These are phyloP conservation scores for Lymantria monacha DNA, from an alignment of 2,888 invertebrate species.

Conservation along the genomic window DNA sequence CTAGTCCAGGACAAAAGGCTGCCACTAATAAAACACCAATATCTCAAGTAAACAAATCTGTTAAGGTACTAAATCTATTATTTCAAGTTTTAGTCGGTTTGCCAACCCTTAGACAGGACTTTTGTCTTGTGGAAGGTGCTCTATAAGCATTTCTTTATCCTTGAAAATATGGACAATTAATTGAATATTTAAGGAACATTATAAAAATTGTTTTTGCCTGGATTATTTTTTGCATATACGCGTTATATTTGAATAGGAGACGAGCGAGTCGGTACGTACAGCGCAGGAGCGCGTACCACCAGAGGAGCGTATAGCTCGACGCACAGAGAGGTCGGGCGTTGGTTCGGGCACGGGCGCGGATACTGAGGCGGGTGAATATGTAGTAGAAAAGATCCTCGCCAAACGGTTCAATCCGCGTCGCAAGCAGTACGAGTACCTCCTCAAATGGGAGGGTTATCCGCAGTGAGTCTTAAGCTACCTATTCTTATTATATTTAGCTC, in stretches of 20 bases:
- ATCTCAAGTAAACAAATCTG: constrained; percentile 38
- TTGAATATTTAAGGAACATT: too few relatives aligned
- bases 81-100: too few relatives aligned
- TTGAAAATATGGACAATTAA: too few relatives aligned
- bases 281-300: constrained; percentile 76
- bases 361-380: constrained; percentile 84
- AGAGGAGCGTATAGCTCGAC: constrained; percentile 74
- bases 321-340: constrained; percentile 63
- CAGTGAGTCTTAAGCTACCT: constrained; percentile 77
- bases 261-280: constrained; percentile 65
- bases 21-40: constrained; percentile 45
- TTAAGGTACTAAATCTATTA: constrained; percentile 38
- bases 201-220: too few relatives aligned
- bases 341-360: constrained; percentile 22
- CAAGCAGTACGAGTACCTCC: constrained; percentile 90
- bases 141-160: too few relatives aligned
- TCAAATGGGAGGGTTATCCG: constrained; percentile 92
- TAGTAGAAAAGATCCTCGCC: constrained; percentile 91
- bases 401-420: constrained; percentile 90
- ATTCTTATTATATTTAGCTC: not conserved
- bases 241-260: constrained; percentile 19
- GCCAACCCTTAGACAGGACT: too few relatives aligned
- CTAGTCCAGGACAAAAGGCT: constrained; percentile 44
- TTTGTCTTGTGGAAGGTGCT: too few relatives aligned
- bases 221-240: too few relatives aligned